Evolutionary conservation across 2,888 invertebrate species (phyloP), one percentile per base, ranked within the genome.

Genomic region (Cheilosia vernalis): DNA sequence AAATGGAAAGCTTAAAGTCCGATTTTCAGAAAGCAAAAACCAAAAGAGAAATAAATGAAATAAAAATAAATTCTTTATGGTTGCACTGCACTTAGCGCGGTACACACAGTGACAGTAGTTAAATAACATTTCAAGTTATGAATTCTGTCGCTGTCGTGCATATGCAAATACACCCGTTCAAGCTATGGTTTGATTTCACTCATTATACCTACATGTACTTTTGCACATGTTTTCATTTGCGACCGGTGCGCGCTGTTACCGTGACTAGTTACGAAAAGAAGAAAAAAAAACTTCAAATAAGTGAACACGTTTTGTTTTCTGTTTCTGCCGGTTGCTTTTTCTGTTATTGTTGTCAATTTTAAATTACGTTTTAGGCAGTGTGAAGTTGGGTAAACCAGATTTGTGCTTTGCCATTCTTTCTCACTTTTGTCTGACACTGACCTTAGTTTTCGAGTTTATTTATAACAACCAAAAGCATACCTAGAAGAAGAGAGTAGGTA

Each of bases 301-400:
- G 15, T 30, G 30, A 55, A 30, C 33, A 9, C 13, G 19, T 33
- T 40, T 33, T 33, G 27, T 55, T 51, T 56, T 74, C 58, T 72
- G 53, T 64, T 81, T 78, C 67, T 63, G 74, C 80, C 73, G 69
- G 74, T 74, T 74, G 33, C 33, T 37, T 55, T 61, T 67, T 49
- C 33, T 37, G 61, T 61, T 67, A 47, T 60, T 56, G 47, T 74
- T 64, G 17, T 60, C 53, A 47, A 56, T 40, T 55, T 63, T 37
- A 17, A 42, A 55, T 30, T 37, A 42, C 40, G n/a, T 19, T 40
- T 15, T 5, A n/a, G 44, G 53, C 6, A 19, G 19, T 9, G 37
- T 6, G 56, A 58, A 37, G 64, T 56, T 61, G 63, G 63, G 56
- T 63, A 64, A 56, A 73, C 55, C 61, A 49, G n/a, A 47, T 73